Conservation (phyloP, 2,797 vertebrate genomes). For the Silurus aristotelis region DNA sequence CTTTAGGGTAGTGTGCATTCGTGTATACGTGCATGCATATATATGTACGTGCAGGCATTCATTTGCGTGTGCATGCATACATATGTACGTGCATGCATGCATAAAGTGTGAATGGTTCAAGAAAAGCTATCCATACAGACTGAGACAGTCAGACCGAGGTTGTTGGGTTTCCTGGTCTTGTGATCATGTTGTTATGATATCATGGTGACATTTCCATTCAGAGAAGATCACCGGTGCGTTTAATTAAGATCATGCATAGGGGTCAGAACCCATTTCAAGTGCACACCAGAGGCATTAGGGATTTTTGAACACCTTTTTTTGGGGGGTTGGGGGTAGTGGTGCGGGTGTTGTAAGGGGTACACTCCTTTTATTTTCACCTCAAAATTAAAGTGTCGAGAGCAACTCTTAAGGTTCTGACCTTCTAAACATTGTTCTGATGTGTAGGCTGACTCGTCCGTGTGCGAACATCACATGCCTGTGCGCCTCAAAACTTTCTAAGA, state of each 20-base stretch:
- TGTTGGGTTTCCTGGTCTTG: background rate
- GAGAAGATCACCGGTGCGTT: background rate
- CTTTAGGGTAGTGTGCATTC: too few relatives aligned
- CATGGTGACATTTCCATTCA: background rate
- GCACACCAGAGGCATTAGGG: background rate
- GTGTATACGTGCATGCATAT: too few relatives aligned
- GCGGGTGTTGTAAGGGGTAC: background rate
- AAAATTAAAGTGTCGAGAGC: too few relatives aligned
- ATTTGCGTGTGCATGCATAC: background rate
- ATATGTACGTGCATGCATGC: too few relatives aligned
- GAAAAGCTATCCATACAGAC: background rate
- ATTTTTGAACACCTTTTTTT: background rate
- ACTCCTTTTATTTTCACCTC: background rate
- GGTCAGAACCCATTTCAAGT: background rate
- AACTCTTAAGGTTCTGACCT: background rate
- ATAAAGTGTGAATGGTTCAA: too few relatives aligned
- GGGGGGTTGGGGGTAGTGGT: background rate
- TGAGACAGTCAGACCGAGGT: background rate
- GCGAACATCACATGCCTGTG: background rate
- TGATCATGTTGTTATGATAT: conserved; percentile 1
- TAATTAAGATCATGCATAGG: background rate
- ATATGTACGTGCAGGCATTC: background rate
- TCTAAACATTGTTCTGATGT: too few relatives aligned
- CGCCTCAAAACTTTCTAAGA: background rate
- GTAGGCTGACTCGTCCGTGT: background rate